phyloP scores from a whole-genome alignment of 1,140 invertebrate genomes.

The Drosophila navojoa region DNA sequence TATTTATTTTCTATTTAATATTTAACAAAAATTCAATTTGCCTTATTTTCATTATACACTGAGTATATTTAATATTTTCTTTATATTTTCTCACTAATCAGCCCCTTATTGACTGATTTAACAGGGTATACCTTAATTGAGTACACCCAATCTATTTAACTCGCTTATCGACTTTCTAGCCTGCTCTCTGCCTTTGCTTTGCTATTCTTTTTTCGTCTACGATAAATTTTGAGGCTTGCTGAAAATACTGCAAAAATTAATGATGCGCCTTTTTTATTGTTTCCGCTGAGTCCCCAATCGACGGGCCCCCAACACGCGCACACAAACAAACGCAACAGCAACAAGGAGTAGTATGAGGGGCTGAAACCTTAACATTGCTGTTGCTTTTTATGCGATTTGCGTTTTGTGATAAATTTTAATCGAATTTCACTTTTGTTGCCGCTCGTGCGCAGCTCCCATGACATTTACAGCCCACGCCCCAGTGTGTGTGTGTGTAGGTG shows the following conservation, averaged over 20 bases:
- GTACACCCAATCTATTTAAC: conserved; percentile 6
- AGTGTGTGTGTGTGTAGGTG: not conserved
- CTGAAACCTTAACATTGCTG: conserved; percentile 12
- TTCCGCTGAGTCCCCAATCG: conserved; percentile 25
- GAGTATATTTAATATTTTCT: too few species aligned
- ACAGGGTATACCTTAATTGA: conserved; percentile 8
- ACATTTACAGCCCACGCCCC: conserved; percentile 24
- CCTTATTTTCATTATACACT: too few species aligned
- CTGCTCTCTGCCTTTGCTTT: conserved; percentile 11
- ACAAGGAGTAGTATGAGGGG: not conserved
- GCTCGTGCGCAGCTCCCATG: conserved; percentile 25
- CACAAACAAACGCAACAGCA: conserved; percentile 2
- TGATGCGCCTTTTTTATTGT: conserved; percentile 67
- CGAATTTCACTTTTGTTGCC: conserved; percentile 58
- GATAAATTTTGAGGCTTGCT: conserved; percentile 55
- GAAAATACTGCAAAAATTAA: conserved; percentile 62
- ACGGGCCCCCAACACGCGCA: not conserved
- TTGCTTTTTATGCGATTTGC: conserved; percentile 40
- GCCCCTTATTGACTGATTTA: too few species aligned
- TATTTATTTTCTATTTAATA: too few species aligned
- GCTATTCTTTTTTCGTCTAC: conserved; percentile 32
- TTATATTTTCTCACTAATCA: too few species aligned
- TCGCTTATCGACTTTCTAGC: conserved; percentile 9
- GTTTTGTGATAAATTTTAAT: conserved; percentile 66
- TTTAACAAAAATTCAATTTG: too few species aligned